phyloP scores from a whole-genome alignment of 2,888 invertebrate species.

The Erebia ligea region DNA sequence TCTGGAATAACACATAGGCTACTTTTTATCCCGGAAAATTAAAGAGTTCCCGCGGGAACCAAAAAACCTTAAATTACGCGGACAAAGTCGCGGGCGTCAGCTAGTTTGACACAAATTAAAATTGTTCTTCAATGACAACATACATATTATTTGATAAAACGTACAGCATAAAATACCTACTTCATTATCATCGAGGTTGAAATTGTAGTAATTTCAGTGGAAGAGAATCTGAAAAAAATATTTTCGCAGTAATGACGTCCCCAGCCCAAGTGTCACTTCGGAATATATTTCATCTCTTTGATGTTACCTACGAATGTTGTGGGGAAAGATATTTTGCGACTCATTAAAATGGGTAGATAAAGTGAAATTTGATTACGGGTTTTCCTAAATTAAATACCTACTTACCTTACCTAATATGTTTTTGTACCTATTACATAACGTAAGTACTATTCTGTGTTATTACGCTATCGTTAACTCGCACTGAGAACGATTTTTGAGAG shows the following conservation, averaged over 20 bases:
- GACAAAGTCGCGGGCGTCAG: too few species aligned
- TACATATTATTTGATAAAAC: background rate
- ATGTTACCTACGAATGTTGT: constrained; percentile 23
- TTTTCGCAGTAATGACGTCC: constrained; percentile 32
- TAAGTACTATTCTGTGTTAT: too few species aligned
- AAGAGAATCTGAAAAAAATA: constrained; percentile 33
- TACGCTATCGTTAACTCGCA: too few species aligned
- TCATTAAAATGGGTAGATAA: constrained; percentile 21
- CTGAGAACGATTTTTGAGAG: too few species aligned
- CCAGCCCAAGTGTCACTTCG: constrained; percentile 30
- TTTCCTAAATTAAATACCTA: background rate
- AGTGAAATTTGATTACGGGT: constrained; percentile 19
- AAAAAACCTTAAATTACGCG: too few species aligned
- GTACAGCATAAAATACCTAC: constrained; percentile 21
- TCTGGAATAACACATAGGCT: too few species aligned
- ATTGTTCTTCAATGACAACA: background rate
- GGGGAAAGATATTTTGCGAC: constrained; percentile 13
- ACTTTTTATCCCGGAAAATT: too few species aligned
- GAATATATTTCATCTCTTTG: constrained; percentile 34
- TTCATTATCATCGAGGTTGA: constrained; percentile 26
- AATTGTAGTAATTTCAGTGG: constrained; percentile 26
- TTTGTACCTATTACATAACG: background rate
- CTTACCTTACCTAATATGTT: background rate
- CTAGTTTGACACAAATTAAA: too few species aligned
- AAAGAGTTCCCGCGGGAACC: too few species aligned